Percentiles rank a stretch among this genome's conserved stretches.
These are phyloP conservation scores for Rhyacophila evoluta DNA, from an alignment of 2,888 invertebrate genomes.

Conservation along the genomic window DNA sequence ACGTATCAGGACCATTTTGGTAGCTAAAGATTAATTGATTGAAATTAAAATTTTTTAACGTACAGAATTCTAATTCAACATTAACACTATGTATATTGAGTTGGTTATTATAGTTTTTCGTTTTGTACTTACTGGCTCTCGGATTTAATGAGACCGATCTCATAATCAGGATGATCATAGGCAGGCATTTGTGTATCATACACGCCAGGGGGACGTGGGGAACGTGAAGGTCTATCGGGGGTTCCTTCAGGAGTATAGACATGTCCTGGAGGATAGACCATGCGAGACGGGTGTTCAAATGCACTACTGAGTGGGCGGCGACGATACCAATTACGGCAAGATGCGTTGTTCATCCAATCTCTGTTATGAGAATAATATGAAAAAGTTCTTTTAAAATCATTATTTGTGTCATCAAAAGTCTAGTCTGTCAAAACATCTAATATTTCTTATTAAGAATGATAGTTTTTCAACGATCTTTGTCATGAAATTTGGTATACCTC, in stretches of 20 bases:
- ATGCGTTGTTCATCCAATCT: slow-evolving; percentile 91
- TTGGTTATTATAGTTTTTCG: too few species aligned
- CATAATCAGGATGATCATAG: slow-evolving; percentile 86
- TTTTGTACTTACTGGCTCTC: slow-evolving; percentile 84
- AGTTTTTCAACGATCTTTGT: too few species aligned
- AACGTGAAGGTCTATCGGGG: slow-evolving; percentile 71
- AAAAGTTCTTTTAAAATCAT: background rate
- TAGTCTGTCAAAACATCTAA: too few species aligned
- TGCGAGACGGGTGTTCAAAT: slow-evolving; percentile 91
- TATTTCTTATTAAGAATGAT: background rate
- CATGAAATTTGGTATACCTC: too few species aligned
- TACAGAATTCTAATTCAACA: too few species aligned
- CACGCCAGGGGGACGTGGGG: slow-evolving; percentile 67
- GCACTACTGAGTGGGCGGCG: slow-evolving; percentile 86
- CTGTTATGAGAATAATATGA: slow-evolving; percentile 66
- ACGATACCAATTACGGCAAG: slow-evolving; percentile 88
- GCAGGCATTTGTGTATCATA: slow-evolving; percentile 81
- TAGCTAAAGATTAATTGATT: slow-evolving; percentile 72
- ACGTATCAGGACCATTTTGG: slow-evolving; percentile 97
- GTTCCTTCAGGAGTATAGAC: slow-evolving; percentile 84
- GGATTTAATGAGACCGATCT: slow-evolving; percentile 82
- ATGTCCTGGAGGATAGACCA: slow-evolving; percentile 93
- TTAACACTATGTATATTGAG: too few species aligned
- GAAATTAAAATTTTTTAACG: background rate
- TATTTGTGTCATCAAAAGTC: background rate